A percentile compares a stretch with the other conserved stretches of the same genome.
phyloP scores from a whole-genome alignment of 2,113 vertebrate species.

The Rutilus rutilus region DNA sequence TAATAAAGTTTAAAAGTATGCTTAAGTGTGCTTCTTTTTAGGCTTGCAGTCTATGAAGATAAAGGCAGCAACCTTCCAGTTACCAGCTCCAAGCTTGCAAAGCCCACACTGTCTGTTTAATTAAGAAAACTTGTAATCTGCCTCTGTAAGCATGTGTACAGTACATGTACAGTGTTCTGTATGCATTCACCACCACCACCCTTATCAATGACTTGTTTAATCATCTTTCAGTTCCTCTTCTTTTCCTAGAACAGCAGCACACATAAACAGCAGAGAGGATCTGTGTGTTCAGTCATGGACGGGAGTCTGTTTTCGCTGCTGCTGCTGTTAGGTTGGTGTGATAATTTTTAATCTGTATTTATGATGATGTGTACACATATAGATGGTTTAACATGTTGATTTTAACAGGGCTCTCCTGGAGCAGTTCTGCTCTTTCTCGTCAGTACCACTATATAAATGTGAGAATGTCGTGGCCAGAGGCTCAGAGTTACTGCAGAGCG shows the following conservation, averaged over 20 bases:
- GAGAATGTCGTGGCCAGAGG: slow-evolving; percentile 16
- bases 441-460: slow-evolving; percentile 36
- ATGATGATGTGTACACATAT: neutral
- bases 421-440: neutral
- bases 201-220: neutral
- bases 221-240: neutral
- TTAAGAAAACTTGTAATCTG: neutral
- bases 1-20: too few relatives aligned
- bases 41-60: neutral
- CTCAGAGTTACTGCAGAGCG: slow-evolving; percentile 32
- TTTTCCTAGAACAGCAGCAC: neutral
- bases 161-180: neutral
- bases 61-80: neutral
- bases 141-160: neutral
- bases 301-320: neutral
- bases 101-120: neutral
- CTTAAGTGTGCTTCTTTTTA: too few relatives aligned
- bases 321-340: neutral
- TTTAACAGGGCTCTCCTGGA: neutral
- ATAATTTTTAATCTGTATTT: neutral
- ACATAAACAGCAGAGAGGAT: neutral
- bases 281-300: neutral
- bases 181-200: neutral
- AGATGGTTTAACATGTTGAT: neutral
- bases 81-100: neutral